phyloP scores from a whole-genome alignment of 2,888 invertebrate species.

The Drosophila tanythrix region DNA sequence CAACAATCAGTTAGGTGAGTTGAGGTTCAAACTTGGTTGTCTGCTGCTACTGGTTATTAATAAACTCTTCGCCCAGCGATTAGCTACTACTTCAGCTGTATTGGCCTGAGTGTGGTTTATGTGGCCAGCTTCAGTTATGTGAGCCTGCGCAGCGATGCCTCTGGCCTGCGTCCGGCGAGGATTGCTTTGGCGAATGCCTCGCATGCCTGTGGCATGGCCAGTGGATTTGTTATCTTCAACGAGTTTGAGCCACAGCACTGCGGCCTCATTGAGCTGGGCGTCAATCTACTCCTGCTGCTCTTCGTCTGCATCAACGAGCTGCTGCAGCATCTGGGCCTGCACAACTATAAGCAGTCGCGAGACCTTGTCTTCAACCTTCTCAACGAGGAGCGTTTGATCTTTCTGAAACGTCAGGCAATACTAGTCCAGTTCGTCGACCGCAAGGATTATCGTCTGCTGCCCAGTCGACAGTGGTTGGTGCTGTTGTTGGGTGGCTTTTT shows the following conservation, averaged over 20 bases:
- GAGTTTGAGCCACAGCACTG: conserved; percentile 70
- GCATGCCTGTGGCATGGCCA: conserved; percentile 66
- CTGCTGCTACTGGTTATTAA: neutral
- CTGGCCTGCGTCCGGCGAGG: conserved; percentile 70
- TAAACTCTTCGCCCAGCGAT: conserved; percentile 47
- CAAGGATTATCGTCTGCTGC: conserved; percentile 63
- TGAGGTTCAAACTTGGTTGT: neutral
- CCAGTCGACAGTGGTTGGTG: conserved; percentile 74
- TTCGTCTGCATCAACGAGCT: conserved; percentile 73
- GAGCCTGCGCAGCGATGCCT: conserved; percentile 71
- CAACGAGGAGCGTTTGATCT: conserved; percentile 77
- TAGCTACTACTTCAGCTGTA: conserved; percentile 78
- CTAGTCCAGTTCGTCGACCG: conserved; percentile 72
- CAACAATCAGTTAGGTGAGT: conserved; percentile 74
- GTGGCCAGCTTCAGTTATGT: conserved; percentile 78
- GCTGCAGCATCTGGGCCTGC: conserved; percentile 68
- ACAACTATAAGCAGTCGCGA: conserved; percentile 76
- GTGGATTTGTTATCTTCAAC: conserved; percentile 74
- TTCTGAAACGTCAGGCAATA: conserved; percentile 65
- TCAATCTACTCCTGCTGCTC: conserved; percentile 56
- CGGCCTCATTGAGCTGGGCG: conserved; percentile 67
- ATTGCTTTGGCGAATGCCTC: conserved; percentile 72
- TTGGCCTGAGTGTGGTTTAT: conserved; percentile 67
- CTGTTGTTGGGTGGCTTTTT: conserved; percentile 56
- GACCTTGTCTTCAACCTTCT: conserved; percentile 80